A percentile compares a stretch with the other conserved stretches of the same genome.
Conservation (phyloP, 1,140 invertebrate genomes). For the Drosophila paulistorum region DNA sequence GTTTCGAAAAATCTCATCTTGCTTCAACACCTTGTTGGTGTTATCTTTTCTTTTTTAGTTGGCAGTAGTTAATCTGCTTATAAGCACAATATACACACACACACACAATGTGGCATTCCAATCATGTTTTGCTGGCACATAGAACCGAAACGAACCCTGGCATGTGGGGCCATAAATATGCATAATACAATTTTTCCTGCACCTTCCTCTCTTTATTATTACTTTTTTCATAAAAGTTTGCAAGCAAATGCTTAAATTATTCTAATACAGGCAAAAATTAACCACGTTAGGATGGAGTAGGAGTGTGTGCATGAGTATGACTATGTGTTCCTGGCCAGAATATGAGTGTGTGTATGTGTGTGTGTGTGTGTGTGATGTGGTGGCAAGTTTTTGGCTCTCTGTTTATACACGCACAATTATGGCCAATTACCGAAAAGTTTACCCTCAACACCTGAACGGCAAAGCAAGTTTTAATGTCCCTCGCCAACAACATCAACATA, state of each 20-base stretch:
- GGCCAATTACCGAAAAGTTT: conserved; percentile 59
- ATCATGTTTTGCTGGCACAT: conserved; percentile 17
- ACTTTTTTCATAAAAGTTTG: conserved; percentile 71
- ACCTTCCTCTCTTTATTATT: conserved; percentile 26
- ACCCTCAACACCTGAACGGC: conserved; percentile 50
- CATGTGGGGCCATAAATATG: conserved; percentile 67
- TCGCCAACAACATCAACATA: conserved; percentile 53
- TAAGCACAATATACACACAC: conserved; percentile 18
- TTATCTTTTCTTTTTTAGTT: conserved; percentile 2
- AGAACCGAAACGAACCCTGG: conserved; percentile 23
- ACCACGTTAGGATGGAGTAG: conserved; percentile 25
- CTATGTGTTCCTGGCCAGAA: conserved; percentile 24
- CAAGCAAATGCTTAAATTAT: conserved; percentile 78
- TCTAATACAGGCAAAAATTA: conserved; percentile 75
- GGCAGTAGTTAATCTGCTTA: conserved; percentile 4
- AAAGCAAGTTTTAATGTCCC: conserved; percentile 58
- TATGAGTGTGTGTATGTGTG: conserved; percentile 24
- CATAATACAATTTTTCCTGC: conserved; percentile 67
- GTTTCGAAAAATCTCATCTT: not conserved
- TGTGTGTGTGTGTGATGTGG: conserved; percentile 16
- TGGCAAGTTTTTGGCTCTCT: conserved; percentile 60
- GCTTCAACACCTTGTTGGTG: not conserved
- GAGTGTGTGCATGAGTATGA: conserved; percentile 21
- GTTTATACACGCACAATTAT: conserved; percentile 62
- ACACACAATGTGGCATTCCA: conserved; percentile 18